These are phyloP conservation scores for Platyura marginata DNA, from an alignment of 1,140 invertebrate genomes.

Conservation along the genomic window DNA sequence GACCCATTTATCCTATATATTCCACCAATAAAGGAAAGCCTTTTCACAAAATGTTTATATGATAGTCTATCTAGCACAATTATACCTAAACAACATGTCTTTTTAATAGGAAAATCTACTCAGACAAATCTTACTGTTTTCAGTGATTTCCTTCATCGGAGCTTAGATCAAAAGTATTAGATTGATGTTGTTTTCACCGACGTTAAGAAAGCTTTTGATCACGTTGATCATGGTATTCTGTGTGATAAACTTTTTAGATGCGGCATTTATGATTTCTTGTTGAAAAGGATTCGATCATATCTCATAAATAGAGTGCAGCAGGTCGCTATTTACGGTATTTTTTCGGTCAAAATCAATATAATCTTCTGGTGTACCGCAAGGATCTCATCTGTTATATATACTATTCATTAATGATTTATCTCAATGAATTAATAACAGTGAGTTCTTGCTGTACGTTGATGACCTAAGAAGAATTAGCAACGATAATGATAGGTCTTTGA, in stretches of 20 bases:
- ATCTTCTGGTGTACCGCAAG: conserved; percentile 6
- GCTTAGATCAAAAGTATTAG: conserved; percentile 2
- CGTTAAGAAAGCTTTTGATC: conserved; percentile 7
- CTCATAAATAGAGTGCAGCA: not conserved
- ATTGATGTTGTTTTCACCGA: conserved; percentile 6
- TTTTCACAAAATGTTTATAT: not conserved
- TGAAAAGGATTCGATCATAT: not conserved
- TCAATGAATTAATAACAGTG: too few relatives aligned
- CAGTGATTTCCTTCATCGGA: too few relatives aligned
- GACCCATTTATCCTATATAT: too few relatives aligned
- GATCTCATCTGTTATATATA: not conserved
- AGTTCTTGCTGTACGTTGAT: too few relatives aligned
- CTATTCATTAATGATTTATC: not conserved
- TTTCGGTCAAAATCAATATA: not conserved
- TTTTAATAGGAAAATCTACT: not conserved
- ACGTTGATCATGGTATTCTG: conserved; percentile 5
- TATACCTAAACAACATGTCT: not conserved
- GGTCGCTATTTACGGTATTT: not conserved
- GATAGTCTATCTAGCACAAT: not conserved
- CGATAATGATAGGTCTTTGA: too few relatives aligned
- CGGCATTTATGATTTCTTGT: not conserved
- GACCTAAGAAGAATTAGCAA: too few relatives aligned
- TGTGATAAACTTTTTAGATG: conserved; percentile 1
- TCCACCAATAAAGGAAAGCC: too few relatives aligned
- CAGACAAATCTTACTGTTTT: not conserved